Conservation (phyloP, 2,797 vertebrate species). For the Phoxinus dragarum region DNA sequence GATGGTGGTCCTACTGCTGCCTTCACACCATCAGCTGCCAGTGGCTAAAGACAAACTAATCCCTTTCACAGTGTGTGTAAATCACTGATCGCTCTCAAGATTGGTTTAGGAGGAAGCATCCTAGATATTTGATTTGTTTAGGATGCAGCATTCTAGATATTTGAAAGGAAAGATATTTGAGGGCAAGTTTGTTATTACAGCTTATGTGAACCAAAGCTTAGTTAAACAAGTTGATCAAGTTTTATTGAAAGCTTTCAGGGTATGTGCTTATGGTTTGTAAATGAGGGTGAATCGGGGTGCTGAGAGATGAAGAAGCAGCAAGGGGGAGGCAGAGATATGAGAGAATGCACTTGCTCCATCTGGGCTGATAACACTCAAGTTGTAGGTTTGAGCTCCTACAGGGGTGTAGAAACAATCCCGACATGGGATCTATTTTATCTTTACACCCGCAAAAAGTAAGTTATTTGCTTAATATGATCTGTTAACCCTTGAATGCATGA, state of each 20-base stretch:
- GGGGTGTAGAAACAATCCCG: neutral
- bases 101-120: conserved; percentile 9
- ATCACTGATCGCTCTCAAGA: conserved; percentile 42
- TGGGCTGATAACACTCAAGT: conserved; percentile 9
- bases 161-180: conserved; percentile 17
- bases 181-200: conserved; percentile 4
- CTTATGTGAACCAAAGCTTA: conserved; percentile 7
- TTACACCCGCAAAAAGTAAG: neutral
- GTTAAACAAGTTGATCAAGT: conserved; percentile 16
- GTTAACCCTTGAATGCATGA: too few species aligned
- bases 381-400: conserved; percentile 14
- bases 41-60: conserved; percentile 40
- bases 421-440: neutral
- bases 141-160: conserved; percentile 2
- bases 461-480: neutral
- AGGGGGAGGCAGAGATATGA: conserved; percentile 5
- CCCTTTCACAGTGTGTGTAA: conserved; percentile 42
- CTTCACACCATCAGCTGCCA: conserved; percentile 52
- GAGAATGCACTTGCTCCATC: neutral
- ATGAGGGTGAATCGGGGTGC: neutral
- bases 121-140: conserved; percentile 27
- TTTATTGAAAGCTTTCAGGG: neutral
- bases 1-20: conserved; percentile 47
- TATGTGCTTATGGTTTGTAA: conserved; percentile 15
- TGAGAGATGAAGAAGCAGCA: conserved; percentile 6